Evolutionary conservation across 2,888 invertebrate species (phyloP), one percentile per base, ranked within the genome.

Genomic region (Sphecodes monilicornis): DNA sequence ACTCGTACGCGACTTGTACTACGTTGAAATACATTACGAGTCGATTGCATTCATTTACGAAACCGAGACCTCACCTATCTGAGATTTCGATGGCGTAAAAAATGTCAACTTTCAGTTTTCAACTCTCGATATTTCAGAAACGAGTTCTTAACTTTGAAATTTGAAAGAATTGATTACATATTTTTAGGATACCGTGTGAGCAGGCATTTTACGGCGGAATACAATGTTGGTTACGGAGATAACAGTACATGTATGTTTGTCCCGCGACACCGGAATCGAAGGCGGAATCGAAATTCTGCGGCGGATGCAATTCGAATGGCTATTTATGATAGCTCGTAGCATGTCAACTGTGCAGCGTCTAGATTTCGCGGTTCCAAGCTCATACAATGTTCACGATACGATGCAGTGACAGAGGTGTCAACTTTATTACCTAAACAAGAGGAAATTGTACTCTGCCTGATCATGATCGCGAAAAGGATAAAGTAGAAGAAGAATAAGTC

Each of bases 271-370:
- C 54, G 54, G 54, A 54, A 54, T 54, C n/a, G 54, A 54, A 54
- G 54, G 54, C 54, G 54, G 54, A 54, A 54, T 54, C 54, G 54
- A n/a, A 54, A 54, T 54, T 54, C 54, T 10, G 54, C 54, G 54
- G 54, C 54, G 54, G 54, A 54, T 54, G n/a, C 54, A n/a, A 54
- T 54, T 54, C 54, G n/a, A 54, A 54, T 54, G 54, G 54, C 54
- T 54, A 54, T 50, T 72, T 50, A 72, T 32, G 18, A 29, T 29
- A 13, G 32, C n/a, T 71, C n/a, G 29, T 32, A 26, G 26, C 41
- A 54, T 54, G 54, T n/a, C n/a, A 54, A 54, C n/a, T n/a, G n/a
- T 54, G 10, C 54, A 54, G 10, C 54, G 54, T 54, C 54, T 54
- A 54, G 11, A n/a, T n/a, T n/a, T 54, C n/a, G n/a, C n/a, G n/a